phyloP scores from a whole-genome alignment of 1,140 invertebrate species.

The Acromyrmex heyeri region DNA sequence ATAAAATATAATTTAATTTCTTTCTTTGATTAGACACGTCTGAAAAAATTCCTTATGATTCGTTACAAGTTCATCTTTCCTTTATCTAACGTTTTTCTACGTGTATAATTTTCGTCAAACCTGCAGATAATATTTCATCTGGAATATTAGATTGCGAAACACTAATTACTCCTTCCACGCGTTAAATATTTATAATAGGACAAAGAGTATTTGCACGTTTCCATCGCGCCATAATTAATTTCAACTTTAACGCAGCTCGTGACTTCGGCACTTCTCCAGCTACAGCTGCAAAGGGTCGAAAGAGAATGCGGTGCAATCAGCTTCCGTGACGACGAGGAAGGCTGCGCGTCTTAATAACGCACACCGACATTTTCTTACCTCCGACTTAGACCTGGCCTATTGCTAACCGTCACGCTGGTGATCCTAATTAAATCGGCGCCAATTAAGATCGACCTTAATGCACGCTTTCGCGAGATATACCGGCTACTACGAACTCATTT shows the following conservation, averaged over 20 bases:
- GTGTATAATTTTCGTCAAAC: neutral
- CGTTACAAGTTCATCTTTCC: neutral
- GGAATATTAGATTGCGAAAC: neutral
- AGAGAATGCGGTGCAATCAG: slow-evolving; percentile 74
- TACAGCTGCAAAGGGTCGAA: slow-evolving; percentile 26
- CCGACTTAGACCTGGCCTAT: slow-evolving; percentile 80
- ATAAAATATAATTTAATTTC: neutral
- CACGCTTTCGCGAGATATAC: slow-evolving; percentile 80
- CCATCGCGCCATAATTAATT: slow-evolving; percentile 37
- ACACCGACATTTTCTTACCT: slow-evolving; percentile 77
- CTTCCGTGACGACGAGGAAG: slow-evolving; percentile 84
- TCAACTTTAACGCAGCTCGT: slow-evolving; percentile 44
- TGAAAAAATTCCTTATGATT: neutral
- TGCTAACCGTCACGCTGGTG: slow-evolving; percentile 84
- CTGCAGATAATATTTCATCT: neutral
- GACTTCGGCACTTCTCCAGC: slow-evolving; percentile 34
- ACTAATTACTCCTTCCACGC: slow-evolving; percentile 11
- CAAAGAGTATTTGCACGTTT: slow-evolving; percentile 23
- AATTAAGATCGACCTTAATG: slow-evolving; percentile 86
- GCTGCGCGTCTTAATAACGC: slow-evolving; percentile 84
- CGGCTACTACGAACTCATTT: slow-evolving; percentile 78
- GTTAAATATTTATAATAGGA: slow-evolving; percentile 39
- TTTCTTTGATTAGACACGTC: neutral
- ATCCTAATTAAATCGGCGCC: slow-evolving; percentile 86
- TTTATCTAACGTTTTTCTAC: neutral